Conservation (phyloP, 2,888 invertebrate genomes). For the Anthrax anthrax region DNA sequence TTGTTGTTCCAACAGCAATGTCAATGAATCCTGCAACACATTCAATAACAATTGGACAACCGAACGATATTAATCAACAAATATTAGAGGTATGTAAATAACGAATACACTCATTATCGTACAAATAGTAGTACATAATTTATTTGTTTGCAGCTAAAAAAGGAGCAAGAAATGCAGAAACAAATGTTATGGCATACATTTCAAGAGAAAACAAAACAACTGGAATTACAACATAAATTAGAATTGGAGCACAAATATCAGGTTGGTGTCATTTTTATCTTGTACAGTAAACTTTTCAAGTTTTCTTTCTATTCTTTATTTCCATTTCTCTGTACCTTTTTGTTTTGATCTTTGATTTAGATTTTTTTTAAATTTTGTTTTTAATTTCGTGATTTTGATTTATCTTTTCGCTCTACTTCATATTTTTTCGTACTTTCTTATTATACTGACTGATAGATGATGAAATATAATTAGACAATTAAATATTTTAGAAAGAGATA, state of each 20-base stretch:
- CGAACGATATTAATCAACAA: constrained; percentile 32
- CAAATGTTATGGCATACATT: constrained; percentile 82
- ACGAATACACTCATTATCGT: too few relatives aligned
- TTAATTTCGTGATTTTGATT: too few relatives aligned
- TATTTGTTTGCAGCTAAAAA: constrained; percentile 60
- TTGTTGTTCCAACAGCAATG: constrained; percentile 27
- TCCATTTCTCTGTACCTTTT: constrained; percentile 6
- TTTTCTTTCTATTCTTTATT: not conserved
- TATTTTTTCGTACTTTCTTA: too few relatives aligned
- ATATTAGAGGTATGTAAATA: constrained; percentile 32
- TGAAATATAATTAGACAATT: too few relatives aligned
- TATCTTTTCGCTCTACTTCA: too few relatives aligned
- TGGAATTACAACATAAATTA: constrained; percentile 81
- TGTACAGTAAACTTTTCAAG: not conserved
- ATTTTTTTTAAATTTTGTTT: too few relatives aligned
- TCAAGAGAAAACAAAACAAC: constrained; percentile 80
- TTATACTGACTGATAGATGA: too few relatives aligned
- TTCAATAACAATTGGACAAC: constrained; percentile 12
- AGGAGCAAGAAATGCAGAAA: constrained; percentile 85
- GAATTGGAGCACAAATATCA: constrained; percentile 79
- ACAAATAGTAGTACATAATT: not conserved
- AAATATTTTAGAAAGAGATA: too few relatives aligned
- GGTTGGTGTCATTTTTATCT: constrained; percentile 35
- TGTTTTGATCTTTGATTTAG: too few relatives aligned
- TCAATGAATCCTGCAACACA: constrained; percentile 25